Percentiles rank a stretch among this genome's conserved stretches.
phyloP scores from a whole-genome alignment of 2,113 vertebrate genomes.

The Macquaria australasica region DNA sequence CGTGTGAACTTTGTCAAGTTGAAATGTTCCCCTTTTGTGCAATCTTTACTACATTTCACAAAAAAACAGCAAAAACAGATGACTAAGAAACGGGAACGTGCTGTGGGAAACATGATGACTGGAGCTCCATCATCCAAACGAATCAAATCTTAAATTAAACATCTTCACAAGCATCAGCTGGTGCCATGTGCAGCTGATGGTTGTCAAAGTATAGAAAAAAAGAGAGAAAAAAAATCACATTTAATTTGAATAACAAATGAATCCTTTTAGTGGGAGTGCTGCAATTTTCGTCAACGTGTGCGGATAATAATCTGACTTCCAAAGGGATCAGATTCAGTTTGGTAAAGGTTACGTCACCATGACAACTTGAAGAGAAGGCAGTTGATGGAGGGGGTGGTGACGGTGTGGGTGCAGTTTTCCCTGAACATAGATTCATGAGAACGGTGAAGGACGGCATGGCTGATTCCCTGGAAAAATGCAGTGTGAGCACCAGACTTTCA shows the following conservation, averaged over 20 bases:
- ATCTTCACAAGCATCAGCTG: conserved; percentile 57
- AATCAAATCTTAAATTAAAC: conserved; percentile 66
- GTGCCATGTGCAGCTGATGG: conserved; percentile 5
- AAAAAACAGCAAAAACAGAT: conserved; percentile 1
- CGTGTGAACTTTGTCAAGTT: background rate
- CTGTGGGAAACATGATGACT: conserved; percentile 9
- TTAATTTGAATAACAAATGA: conserved; percentile 83
- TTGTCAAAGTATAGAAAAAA: conserved; percentile 26
- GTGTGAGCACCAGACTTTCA: background rate
- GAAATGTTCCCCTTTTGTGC: background rate
- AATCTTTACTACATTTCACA: background rate
- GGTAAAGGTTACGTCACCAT: conserved; percentile 77
- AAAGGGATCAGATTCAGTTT: conserved; percentile 61
- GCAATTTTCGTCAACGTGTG: conserved; percentile 67
- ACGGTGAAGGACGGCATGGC: background rate
- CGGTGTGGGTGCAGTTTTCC: conserved; percentile 8
- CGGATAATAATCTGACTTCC: conserved; percentile 72
- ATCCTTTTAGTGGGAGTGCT: conserved; percentile 73
- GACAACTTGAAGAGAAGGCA: conserved; percentile 63
- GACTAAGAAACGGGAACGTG: background rate
- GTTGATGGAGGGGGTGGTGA: background rate
- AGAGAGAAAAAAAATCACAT: conserved; percentile 31
- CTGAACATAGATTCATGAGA: background rate
- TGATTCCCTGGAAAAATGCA: too few relatives aligned
- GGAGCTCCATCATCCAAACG: conserved; percentile 30